A percentile compares a stretch with the other conserved stretches of the same genome.
Evolutionary conservation across 2,797 vertebrate genomes (phyloP).

Genomic region (Sibirionetta formosa): DNA sequence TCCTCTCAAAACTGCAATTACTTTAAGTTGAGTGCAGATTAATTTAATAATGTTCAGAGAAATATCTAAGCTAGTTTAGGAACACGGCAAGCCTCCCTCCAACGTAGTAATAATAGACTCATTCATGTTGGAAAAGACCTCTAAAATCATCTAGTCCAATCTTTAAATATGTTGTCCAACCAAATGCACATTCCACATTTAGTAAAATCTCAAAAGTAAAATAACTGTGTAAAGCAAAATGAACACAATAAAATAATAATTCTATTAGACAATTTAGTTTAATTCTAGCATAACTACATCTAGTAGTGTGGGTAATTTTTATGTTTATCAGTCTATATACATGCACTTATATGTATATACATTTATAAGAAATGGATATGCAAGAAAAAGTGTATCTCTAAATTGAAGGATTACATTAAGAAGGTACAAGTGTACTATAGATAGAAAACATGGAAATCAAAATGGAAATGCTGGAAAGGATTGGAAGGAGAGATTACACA

Average conservation of each 20-base stretch:
- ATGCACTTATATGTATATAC: neutral
- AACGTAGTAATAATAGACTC: neutral
- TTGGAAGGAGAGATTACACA: neutral
- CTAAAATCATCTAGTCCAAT: no score
- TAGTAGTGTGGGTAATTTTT: neutral
- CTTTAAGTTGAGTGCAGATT: neutral
- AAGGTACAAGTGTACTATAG: neutral
- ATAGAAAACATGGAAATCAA: neutral
- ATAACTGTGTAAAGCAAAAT: neutral
- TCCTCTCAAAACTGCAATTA: neutral
- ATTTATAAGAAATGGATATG: neutral
- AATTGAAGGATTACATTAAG: neutral
- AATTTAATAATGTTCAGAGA: neutral
- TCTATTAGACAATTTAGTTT: neutral
- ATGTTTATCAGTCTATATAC: neutral
- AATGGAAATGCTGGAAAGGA: neutral
- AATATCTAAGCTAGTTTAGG: neutral
- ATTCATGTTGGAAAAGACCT: no score
- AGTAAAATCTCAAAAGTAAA: neutral
- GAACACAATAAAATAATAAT: neutral
- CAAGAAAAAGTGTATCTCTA: neutral
- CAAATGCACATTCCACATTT: neutral
- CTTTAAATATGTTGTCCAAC: no score
- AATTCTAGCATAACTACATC: neutral
- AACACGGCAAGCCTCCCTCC: neutral